These are phyloP conservation scores for Enteromius argenteus DNA, from an alignment of 2,797 vertebrate genomes.

Conservation along the genomic window DNA sequence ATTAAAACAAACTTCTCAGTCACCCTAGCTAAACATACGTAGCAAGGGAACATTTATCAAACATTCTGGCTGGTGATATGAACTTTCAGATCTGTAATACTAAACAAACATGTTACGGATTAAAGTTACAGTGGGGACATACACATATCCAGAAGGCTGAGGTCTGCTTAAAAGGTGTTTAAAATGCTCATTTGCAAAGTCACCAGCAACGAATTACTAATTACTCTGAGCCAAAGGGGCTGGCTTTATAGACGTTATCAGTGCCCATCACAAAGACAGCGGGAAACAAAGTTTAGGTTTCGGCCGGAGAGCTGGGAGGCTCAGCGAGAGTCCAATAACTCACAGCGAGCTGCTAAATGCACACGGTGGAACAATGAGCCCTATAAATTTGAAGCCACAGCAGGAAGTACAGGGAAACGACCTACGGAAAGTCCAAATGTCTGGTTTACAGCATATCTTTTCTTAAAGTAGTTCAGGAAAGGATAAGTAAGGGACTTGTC, in stretches of 20 bases:
- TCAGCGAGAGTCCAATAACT: conserved; percentile 61
- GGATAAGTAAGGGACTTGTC: neutral
- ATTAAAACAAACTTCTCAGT: conserved; percentile 43
- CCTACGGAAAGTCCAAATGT: conserved; percentile 33
- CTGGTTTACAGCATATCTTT: conserved; percentile 11
- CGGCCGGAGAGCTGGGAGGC: neutral
- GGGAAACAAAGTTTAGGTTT: conserved; percentile 60
- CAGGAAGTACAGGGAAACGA: conserved; percentile 46
- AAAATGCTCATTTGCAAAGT: conserved; percentile 36
- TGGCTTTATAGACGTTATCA: conserved; percentile 6
- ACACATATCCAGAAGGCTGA: conserved; percentile 6
- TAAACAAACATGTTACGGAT: conserved; percentile 19
- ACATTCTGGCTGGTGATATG: conserved; percentile 3
- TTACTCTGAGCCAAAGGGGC: neutral
- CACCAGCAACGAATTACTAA: conserved; percentile 48
- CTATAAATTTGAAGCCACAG: conserved; percentile 42
- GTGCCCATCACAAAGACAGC: conserved; percentile 40
- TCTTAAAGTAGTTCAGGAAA: neutral
- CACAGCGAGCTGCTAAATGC: conserved; percentile 52
- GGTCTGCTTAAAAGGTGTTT: neutral
- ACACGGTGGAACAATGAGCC: conserved; percentile 43
- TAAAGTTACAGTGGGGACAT: conserved; percentile 1
- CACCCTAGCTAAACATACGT: neutral
- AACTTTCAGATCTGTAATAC: conserved; percentile 10
- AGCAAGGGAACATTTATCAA: neutral